Evolutionary conservation across 2,888 invertebrate species (phyloP).

Genomic region (Smittia sp.): DNA sequence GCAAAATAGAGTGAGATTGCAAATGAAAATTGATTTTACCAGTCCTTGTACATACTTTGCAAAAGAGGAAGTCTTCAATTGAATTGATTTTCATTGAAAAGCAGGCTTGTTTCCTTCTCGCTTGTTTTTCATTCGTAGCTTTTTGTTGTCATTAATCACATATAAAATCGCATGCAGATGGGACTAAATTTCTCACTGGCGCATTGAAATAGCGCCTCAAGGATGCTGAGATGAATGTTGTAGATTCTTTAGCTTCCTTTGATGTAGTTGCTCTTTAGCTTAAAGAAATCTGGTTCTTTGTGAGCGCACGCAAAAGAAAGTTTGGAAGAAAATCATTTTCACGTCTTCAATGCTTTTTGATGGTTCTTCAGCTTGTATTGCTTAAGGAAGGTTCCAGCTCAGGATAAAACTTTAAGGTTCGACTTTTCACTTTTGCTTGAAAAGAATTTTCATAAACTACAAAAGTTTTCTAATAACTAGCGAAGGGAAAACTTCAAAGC

Average conservation of each 20-base stretch:
- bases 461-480: too few relatives aligned
- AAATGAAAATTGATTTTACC: too few relatives aligned
- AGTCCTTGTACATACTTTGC: too few relatives aligned
- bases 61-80: too few relatives aligned
- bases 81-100: too few relatives aligned
- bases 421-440: not conserved
- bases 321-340: not conserved
- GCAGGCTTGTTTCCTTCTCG: not conserved
- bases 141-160: slow-evolving; percentile 40
- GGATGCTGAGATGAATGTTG: not conserved
- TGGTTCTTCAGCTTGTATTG: too few relatives aligned
- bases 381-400: not conserved
- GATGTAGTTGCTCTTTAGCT: slow-evolving; percentile 15
- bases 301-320: not conserved
- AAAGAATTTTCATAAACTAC: slow-evolving; percentile 14
- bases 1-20: too few relatives aligned
- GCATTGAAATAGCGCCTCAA: not conserved
- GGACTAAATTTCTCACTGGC: not conserved
- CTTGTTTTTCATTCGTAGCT: not conserved
- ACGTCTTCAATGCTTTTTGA: not conserved
- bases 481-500: too few relatives aligned
- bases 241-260: not conserved
- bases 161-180: too few relatives aligned
- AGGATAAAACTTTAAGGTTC: not conserved
- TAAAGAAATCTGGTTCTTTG: not conserved